Percentiles rank a stretch among this genome's conserved stretches.
Conservation (phyloP, 1,140 invertebrate genomes). For the Musca domestica region DNA sequence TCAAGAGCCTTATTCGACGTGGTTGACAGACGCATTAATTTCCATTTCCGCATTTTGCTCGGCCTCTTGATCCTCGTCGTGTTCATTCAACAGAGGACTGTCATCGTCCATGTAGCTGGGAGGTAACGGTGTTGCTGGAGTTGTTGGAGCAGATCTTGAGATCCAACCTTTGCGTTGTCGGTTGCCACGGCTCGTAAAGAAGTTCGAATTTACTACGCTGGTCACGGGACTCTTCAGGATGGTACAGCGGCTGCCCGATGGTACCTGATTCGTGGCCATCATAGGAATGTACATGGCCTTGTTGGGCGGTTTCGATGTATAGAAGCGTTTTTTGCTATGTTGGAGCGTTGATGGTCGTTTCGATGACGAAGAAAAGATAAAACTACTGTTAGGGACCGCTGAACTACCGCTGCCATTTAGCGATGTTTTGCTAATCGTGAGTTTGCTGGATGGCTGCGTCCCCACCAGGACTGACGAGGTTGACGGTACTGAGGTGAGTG, state of each 20-base stretch:
- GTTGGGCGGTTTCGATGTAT: slow-evolving; percentile 39
- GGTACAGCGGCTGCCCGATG: slow-evolving; percentile 27
- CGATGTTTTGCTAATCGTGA: background rate
- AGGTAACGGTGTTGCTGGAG: slow-evolving; percentile 61
- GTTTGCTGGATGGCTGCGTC: background rate
- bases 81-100: slow-evolving; percentile 59
- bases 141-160: slow-evolving; percentile 73
- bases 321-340: slow-evolving; percentile 43
- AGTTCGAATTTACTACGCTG: slow-evolving; percentile 44
- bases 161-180: slow-evolving; percentile 59
- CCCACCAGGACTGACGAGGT: background rate
- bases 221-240: slow-evolving; percentile 47
- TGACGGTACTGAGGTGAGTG: background rate
- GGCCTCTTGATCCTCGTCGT: slow-evolving; percentile 57
- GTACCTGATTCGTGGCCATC: slow-evolving; percentile 27
- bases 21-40: background rate
- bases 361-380: background rate
- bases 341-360: slow-evolving; percentile 29
- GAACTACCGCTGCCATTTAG: background rate
- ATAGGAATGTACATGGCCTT: slow-evolving; percentile 51
- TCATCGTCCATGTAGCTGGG: slow-evolving; percentile 59
- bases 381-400: background rate
- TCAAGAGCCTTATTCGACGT: background rate
- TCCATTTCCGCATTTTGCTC: slow-evolving; percentile 29
- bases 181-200: slow-evolving; percentile 38